Evolutionary conservation across 2,797 vertebrate species (phyloP).

Genomic region (Acrossocheilus wenchowensis): DNA sequence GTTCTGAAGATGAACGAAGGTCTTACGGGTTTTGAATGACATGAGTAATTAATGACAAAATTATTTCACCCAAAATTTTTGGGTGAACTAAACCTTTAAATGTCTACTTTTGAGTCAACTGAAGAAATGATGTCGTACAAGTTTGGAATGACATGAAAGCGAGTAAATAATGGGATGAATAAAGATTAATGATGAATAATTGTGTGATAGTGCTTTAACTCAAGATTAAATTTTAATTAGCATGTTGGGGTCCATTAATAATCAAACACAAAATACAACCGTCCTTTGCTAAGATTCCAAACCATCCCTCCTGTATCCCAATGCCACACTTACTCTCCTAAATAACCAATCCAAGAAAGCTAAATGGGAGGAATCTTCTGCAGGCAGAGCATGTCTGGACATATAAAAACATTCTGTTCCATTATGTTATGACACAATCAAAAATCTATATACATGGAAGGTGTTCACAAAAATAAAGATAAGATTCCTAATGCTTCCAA

Average conservation of each 20-base stretch:
- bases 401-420: constrained; percentile 32
- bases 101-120: too few species aligned
- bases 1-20: not conserved
- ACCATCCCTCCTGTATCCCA: not conserved
- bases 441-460: not conserved
- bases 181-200: not conserved
- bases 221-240: not conserved
- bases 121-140: not conserved
- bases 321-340: not conserved
- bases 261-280: not conserved
- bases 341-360: constrained; percentile 37
- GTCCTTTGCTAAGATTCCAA: not conserved
- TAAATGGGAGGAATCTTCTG: constrained; percentile 44
- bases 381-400: constrained; percentile 48
- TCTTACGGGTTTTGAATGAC: not conserved
- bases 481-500: not conserved
- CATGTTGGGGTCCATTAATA: not conserved
- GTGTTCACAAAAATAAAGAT: constrained; percentile 6
- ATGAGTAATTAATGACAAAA: not conserved
- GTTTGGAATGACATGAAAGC: not conserved
- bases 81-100: too few species aligned
- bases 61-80: too few species aligned
- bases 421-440: constrained; percentile 21
- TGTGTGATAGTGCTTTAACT: not conserved
- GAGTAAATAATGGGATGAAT: not conserved